Conservation (phyloP, 1,140 invertebrate genomes). For the Dendrolimus kikuchii region DNA sequence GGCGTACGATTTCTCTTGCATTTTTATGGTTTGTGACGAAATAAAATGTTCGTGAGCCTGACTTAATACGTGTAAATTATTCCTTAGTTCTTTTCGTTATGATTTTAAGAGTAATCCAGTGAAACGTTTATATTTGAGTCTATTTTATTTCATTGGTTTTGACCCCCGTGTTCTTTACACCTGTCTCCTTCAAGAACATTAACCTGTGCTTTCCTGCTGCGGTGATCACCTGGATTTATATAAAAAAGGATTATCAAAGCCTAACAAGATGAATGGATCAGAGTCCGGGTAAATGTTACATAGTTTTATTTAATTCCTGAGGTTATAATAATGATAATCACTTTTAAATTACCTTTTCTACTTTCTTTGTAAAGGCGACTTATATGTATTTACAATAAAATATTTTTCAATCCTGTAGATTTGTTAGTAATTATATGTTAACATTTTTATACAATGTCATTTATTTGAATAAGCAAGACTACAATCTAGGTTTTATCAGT, state of each 20-base stretch:
- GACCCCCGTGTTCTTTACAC: constrained; percentile 27
- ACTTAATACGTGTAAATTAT: constrained; percentile 45
- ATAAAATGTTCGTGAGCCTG: constrained; percentile 55
- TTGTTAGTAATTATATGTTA: too few relatives aligned
- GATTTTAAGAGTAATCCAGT: constrained; percentile 46
- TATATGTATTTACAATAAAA: too few relatives aligned
- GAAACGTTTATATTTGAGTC: constrained; percentile 37
- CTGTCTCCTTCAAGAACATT: constrained; percentile 34
- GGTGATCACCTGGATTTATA: constrained; percentile 26
- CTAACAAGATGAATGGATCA: constrained; percentile 79
- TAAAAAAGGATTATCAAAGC: constrained; percentile 20
- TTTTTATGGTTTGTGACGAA: constrained; percentile 68
- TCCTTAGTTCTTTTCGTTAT: constrained; percentile 50
- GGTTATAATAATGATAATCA: constrained; percentile 7
- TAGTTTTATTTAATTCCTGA: constrained; percentile 8
- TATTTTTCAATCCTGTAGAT: too few relatives aligned
- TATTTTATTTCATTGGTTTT: constrained; percentile 24
- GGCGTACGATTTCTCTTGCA: constrained; percentile 68
- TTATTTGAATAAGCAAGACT: too few relatives aligned
- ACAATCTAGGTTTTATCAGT: too few relatives aligned
- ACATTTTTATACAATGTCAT: too few relatives aligned
- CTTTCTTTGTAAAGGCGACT: too few relatives aligned
- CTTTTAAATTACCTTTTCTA: neutral
- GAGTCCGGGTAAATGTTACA: constrained; percentile 80
- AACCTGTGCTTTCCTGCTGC: constrained; percentile 15